These are phyloP conservation scores for Bubo bubo DNA, from an alignment of 2,113 vertebrate genomes.

Conservation along the genomic window DNA sequence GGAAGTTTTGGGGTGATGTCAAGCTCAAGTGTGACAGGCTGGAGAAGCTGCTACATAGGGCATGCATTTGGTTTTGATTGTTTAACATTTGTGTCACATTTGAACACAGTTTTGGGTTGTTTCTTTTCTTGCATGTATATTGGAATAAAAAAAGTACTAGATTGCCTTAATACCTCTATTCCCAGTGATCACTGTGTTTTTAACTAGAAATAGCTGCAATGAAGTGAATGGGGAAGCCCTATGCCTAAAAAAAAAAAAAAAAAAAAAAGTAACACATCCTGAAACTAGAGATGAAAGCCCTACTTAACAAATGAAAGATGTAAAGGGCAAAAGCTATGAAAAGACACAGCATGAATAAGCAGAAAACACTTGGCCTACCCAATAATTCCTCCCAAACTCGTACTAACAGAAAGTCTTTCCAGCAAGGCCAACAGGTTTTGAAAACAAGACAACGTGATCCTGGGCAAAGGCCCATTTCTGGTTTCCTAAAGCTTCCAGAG, in stretches of 20 bases:
- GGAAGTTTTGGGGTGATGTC: not conserved
- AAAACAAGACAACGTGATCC: not conserved
- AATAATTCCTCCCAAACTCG: not conserved
- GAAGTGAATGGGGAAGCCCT: not conserved
- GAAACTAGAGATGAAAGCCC: conserved; percentile 44
- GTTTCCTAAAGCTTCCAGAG: not conserved
- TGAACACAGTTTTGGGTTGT: not conserved
- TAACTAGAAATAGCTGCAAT: not conserved
- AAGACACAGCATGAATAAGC: conserved; percentile 1
- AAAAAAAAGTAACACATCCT: not conserved
- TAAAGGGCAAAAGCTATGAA: conserved; percentile 49
- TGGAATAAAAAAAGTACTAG: not conserved
- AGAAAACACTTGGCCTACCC: not conserved
- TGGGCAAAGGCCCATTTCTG: not conserved
- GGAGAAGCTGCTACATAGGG: not conserved
- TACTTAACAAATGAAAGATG: conserved; percentile 24
- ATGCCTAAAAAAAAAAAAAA: not conserved
- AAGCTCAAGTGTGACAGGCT: not conserved
- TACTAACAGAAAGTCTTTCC: not conserved
- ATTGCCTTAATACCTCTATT: not conserved
- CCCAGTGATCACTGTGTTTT: not conserved
- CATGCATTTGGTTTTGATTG: not conserved
- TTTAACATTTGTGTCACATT: not conserved
- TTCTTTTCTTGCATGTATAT: not conserved
- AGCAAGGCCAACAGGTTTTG: not conserved